Percentiles rank a stretch among this genome's conserved stretches.
phyloP scores from a whole-genome alignment of 2,113 vertebrate genomes.

The Cyanoramphus novaezelandiae region DNA sequence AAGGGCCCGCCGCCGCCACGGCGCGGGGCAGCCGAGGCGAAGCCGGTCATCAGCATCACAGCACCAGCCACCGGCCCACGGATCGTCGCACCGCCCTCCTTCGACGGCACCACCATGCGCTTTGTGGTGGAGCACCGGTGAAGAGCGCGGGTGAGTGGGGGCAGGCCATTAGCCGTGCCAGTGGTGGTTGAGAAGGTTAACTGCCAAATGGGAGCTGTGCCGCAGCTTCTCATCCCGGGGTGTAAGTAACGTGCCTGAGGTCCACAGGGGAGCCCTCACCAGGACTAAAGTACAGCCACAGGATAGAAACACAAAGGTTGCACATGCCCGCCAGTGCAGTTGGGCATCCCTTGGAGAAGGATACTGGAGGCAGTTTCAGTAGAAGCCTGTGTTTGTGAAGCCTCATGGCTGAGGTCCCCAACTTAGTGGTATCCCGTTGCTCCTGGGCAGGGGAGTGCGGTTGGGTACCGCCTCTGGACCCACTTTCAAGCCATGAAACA shows the following conservation, averaged over 20 bases:
- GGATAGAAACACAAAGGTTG: neutral
- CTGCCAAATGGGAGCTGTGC: neutral
- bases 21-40: slow-evolving; percentile 62
- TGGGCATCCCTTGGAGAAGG: neutral
- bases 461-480: neutral
- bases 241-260: rapidly evolving
- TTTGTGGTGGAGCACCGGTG: slow-evolving; percentile 96
- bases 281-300: rapidly evolving
- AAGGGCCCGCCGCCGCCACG: slow-evolving; percentile 42
- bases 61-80: slow-evolving; percentile 87
- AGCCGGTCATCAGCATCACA: slow-evolving; percentile 89
- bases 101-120: slow-evolving; percentile 97
- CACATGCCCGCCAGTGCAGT: rapidly evolving
- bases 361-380: neutral
- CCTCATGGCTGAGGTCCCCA: rapidly evolving
- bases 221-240: neutral
- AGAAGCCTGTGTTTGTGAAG: neutral
- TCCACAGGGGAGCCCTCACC: rapidly evolving
- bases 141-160: slow-evolving; percentile 25
- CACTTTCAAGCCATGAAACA: neutral
- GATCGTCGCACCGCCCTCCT: slow-evolving; percentile 91
- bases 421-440: neutral
- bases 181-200: rapidly evolving
- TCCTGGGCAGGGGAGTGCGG: rapidly evolving
- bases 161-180: neutral